Conservation (phyloP, 2,888 invertebrate genomes). For the Apoda limacodes region DNA sequence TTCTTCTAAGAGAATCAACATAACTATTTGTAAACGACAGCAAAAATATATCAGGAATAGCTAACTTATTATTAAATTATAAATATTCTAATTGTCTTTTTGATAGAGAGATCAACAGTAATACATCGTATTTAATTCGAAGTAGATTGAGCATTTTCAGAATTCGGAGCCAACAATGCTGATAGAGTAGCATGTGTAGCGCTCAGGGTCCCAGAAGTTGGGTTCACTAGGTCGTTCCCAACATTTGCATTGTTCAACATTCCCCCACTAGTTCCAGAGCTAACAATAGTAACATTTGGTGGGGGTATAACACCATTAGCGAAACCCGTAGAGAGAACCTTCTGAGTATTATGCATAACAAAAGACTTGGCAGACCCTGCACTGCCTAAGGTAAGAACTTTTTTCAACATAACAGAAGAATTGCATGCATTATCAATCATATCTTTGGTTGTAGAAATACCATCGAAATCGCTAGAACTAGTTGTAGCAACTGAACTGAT, state of each 20-base stretch:
- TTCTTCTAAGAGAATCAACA: no score
- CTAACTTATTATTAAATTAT: no score
- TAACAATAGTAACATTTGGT: constrained; percentile 61
- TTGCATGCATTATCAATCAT: constrained; percentile 65
- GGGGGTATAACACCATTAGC: constrained; percentile 56
- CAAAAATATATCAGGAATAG: no score
- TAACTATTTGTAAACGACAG: no score
- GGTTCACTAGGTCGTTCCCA: constrained; percentile 33
- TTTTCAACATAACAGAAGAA: constrained; percentile 64
- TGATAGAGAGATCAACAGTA: constrained; percentile 7
- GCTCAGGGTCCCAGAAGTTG: constrained; percentile 52
- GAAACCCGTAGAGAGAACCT: constrained; percentile 56
- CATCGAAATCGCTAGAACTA: constrained; percentile 45
- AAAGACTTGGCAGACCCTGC: constrained; percentile 57
- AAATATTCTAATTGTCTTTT: constrained; percentile 3
- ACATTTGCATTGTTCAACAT: constrained; percentile 34
- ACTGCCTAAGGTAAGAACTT: constrained; percentile 60
- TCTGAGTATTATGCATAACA: constrained; percentile 65
- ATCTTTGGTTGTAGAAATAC: constrained; percentile 58
- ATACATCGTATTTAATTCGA: constrained; percentile 23
- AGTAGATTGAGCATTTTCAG: constrained; percentile 28
- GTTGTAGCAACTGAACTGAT: constrained; percentile 41
- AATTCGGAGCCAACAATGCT: constrained; percentile 46
- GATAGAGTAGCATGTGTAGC: constrained; percentile 63
- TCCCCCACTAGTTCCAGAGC: constrained; percentile 45